Evolutionary conservation across 1,140 invertebrate species (phyloP).

Genomic region (Meloidogyne hapla): DNA sequence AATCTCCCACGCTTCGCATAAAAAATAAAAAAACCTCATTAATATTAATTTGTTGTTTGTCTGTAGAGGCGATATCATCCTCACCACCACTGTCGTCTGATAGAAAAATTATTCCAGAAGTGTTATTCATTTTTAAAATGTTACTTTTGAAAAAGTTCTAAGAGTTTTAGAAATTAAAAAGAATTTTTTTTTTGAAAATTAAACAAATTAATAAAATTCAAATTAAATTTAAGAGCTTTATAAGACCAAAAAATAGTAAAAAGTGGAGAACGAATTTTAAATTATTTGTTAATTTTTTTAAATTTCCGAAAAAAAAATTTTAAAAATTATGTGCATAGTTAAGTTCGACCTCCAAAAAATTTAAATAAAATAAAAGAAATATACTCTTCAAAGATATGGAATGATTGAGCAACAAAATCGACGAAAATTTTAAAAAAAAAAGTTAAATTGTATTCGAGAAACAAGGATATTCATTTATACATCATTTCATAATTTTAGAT

Average conservation of each 20-base stretch:
- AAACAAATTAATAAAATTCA: background rate
- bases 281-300: too few species aligned
- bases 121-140: background rate
- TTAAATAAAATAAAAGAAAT: background rate
- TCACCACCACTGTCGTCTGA: background rate
- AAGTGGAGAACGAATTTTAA: too few species aligned
- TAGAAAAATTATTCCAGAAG: background rate
- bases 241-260: too few species aligned
- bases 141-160: background rate
- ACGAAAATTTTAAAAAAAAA: background rate
- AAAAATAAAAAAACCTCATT: background rate
- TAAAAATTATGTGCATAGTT: too few species aligned
- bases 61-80: background rate
- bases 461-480: background rate
- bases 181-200: slow-evolving; percentile 1
- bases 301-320: too few species aligned
- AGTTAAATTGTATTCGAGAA: background rate
- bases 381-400: background rate
- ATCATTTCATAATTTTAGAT: background rate
- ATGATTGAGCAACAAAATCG: background rate
- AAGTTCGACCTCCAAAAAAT: background rate
- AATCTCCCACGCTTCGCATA: too few species aligned
- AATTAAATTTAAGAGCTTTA: too few species aligned
- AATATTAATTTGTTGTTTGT: background rate
- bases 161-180: background rate